Conservation (phyloP, 2,113 vertebrate genomes). For the Glaucomys volans region DNA sequence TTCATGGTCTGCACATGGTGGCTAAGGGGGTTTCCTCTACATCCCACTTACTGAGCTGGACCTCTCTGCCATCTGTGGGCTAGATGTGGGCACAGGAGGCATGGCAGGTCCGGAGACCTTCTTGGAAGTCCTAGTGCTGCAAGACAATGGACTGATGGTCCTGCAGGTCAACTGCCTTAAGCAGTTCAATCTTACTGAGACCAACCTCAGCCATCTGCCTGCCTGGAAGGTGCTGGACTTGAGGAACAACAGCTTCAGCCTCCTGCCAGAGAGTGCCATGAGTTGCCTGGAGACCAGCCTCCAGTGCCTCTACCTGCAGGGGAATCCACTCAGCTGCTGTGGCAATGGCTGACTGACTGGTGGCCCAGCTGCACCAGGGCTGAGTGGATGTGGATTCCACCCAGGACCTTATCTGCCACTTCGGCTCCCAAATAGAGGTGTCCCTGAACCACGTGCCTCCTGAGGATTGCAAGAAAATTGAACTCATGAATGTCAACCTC, state of each 20-base stretch:
- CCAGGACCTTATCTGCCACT: constrained; percentile 89
- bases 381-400: constrained; percentile 89
- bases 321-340: constrained; percentile 96
- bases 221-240: constrained; percentile 94
- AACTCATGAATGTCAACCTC: constrained; percentile 85
- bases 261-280: constrained; percentile 89
- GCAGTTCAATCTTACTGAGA: constrained; percentile 92
- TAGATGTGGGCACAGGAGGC: constrained; percentile 88
- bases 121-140: constrained; percentile 90
- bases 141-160: constrained; percentile 88
- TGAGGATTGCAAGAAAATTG: constrained; percentile 90
- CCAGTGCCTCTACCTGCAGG: constrained; percentile 92
- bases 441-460: constrained; percentile 85
- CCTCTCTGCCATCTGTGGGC: constrained; percentile 91
- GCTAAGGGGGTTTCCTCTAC: constrained; percentile 88
- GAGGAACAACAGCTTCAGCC: constrained; percentile 93
- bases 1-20: constrained; percentile 90
- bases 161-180: constrained; percentile 90
- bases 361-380: constrained; percentile 90
- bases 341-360: constrained; percentile 91
- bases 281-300: constrained; percentile 91
- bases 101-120: constrained; percentile 92
- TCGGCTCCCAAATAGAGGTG: constrained; percentile 87
- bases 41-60: constrained; percentile 91
- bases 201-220: constrained; percentile 90